Conservation (phyloP, 2,797 vertebrate genomes). For the Enteromius argenteus region DNA sequence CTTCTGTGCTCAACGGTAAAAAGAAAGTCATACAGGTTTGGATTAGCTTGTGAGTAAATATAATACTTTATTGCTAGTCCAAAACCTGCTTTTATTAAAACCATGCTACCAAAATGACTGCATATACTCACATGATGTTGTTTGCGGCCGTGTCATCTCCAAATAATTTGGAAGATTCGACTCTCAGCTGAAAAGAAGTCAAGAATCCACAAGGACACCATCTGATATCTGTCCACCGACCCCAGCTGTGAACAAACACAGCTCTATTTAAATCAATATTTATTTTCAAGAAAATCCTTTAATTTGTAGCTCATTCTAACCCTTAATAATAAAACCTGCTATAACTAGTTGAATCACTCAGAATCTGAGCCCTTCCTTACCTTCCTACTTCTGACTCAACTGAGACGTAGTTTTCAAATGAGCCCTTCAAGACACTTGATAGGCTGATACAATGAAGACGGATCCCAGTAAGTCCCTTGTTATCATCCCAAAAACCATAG, state of each 20-base stretch:
- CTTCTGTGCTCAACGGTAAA: too few species aligned
- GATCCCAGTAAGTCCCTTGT: neutral
- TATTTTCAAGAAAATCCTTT: too few species aligned
- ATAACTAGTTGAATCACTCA: too few species aligned
- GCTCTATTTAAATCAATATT: too few species aligned
- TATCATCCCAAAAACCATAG: neutral
- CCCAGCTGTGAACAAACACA: conserved; percentile 44
- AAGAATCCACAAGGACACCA: conserved; percentile 42
- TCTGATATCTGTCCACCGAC: conserved; percentile 56
- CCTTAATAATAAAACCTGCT: too few species aligned
- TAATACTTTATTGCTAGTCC: too few species aligned
- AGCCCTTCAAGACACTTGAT: too few species aligned
- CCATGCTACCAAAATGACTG: too few species aligned
- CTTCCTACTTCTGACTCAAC: neutral
- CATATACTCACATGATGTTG: conserved; percentile 45
- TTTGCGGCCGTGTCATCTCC: neutral
- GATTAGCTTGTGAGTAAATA: too few species aligned
- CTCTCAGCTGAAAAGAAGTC: neutral
- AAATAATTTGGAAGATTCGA: neutral
- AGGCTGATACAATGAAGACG: neutral
- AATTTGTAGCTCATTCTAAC: too few species aligned
- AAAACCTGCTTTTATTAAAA: too few species aligned
- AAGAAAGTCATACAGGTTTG: too few species aligned
- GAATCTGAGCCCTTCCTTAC: neutral
- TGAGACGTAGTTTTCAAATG: neutral